Percentiles rank a stretch among this genome's conserved stretches.
Conservation (phyloP, 2,113 vertebrate species). For the Zootoca vivipara region DNA sequence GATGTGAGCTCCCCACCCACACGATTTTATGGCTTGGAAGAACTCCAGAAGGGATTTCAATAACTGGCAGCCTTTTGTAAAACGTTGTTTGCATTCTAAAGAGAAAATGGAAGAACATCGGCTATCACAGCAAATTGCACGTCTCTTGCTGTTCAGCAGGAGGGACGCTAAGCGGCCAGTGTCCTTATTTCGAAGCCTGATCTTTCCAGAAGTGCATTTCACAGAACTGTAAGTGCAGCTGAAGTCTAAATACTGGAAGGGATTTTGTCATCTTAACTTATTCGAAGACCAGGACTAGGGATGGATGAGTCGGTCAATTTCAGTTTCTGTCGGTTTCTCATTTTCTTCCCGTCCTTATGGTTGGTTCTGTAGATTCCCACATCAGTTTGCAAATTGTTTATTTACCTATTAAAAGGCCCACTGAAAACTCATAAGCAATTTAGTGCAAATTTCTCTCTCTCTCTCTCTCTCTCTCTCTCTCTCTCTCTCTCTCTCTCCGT, state of each 20-base stretch:
- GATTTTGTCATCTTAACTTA: not conserved
- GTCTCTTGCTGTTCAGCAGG: not conserved
- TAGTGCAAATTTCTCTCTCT: too few species aligned
- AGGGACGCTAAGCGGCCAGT: not conserved
- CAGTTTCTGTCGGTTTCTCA: too few species aligned
- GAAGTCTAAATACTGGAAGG: not conserved
- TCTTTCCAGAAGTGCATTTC: not conserved
- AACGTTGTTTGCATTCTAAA: not conserved
- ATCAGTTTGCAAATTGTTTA: too few species aligned
- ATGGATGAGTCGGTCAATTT: too few species aligned
- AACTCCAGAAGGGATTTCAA: conserved; percentile 28
- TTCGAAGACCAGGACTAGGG: not conserved
- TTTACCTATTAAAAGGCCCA: too few species aligned
- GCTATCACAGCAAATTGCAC: conserved; percentile 6
- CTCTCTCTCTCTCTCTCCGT: too few species aligned
- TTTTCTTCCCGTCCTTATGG: too few species aligned
- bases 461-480: too few species aligned
- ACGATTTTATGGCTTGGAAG: conserved; percentile 33
- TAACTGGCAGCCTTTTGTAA: conserved; percentile 20
- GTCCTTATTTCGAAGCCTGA: not conserved
- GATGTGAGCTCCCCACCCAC: not conserved
- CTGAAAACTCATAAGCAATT: too few species aligned
- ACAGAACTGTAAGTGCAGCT: not conserved
- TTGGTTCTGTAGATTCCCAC: too few species aligned
- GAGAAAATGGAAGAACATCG: not conserved